Evolutionary conservation across 2,888 invertebrate species (phyloP).

Genomic region (Cecidostiba fungosa): DNA sequence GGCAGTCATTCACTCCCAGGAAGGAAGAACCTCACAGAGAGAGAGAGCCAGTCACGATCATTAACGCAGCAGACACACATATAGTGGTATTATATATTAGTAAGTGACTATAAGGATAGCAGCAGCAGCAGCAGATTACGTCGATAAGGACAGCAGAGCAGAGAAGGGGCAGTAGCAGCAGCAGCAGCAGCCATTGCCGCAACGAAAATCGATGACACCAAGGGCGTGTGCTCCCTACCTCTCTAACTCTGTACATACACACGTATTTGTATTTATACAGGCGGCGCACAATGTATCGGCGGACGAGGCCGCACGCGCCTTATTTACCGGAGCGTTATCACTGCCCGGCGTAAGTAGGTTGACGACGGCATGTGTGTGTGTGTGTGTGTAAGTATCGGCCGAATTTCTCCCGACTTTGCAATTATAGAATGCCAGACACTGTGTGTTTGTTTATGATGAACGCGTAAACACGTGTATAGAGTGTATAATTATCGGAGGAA

Average conservation of each 20-base stretch:
- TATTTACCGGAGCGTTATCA: slow-evolving; percentile 46
- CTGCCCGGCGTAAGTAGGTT: background rate
- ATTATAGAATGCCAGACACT: too few species aligned
- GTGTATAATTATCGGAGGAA: too few species aligned
- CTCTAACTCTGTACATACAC: slow-evolving; percentile 29
- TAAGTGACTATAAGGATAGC: background rate
- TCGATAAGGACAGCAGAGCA: slow-evolving; percentile 20
- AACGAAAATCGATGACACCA: slow-evolving; percentile 67
- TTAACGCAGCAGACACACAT: background rate
- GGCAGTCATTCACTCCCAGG: slow-evolving; percentile 1
- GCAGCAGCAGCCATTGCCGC: slow-evolving; percentile 44
- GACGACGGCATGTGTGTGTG: background rate
- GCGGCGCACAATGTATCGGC: slow-evolving; percentile 26
- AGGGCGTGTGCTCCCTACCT: slow-evolving; percentile 63
- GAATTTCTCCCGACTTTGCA: too few species aligned
- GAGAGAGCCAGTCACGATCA: slow-evolving; percentile 4
- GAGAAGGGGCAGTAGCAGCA: slow-evolving; percentile 27
- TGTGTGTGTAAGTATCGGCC: too few species aligned
- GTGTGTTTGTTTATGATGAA: too few species aligned
- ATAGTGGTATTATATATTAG: background rate
- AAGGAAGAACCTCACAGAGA: background rate
- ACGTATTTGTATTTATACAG: slow-evolving; percentile 65
- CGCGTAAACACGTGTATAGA: too few species aligned
- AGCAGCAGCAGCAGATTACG: background rate
- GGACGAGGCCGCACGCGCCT: slow-evolving; percentile 32